These are phyloP conservation scores for Miniopterus natalensis DNA, from an alignment of 2,113 vertebrate species.

Conservation along the genomic window DNA sequence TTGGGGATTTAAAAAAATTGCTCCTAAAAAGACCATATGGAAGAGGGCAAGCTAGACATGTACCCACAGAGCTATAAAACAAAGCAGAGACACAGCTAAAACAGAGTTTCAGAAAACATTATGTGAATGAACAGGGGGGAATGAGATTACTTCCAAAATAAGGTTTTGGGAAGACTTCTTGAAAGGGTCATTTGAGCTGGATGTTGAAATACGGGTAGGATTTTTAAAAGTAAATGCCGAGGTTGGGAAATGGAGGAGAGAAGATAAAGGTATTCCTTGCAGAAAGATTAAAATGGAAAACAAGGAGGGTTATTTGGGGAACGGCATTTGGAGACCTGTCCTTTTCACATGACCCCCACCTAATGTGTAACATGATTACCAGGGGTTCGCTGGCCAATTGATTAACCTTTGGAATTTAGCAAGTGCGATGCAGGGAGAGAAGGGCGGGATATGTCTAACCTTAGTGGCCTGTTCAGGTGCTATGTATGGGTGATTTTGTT, in stretches of 20 bases:
- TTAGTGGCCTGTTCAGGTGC: not conserved
- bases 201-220: not conserved
- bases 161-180: not conserved
- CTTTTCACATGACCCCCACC: not conserved
- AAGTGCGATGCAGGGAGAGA: not conserved
- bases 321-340: not conserved
- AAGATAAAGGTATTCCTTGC: not conserved
- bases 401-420: not conserved
- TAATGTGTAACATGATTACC: not conserved
- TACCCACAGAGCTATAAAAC: not conserved
- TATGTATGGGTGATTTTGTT: not conserved
- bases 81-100: not conserved
- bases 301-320: not conserved
- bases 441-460: not conserved
- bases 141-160: not conserved
- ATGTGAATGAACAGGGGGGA: not conserved
- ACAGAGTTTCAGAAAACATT: not conserved
- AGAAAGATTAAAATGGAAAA: not conserved
- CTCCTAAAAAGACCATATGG: not conserved
- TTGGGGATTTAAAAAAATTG: not conserved
- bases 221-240: not conserved
- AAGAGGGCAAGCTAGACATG: not conserved
- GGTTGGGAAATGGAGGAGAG: not conserved
- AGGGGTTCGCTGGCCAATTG: not conserved
- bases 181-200: conserved; percentile 20